A percentile compares a stretch with the other conserved stretches of the same genome.
phyloP scores from a whole-genome alignment of 2,797 vertebrate species.

The Eutrigla gurnardus region DNA sequence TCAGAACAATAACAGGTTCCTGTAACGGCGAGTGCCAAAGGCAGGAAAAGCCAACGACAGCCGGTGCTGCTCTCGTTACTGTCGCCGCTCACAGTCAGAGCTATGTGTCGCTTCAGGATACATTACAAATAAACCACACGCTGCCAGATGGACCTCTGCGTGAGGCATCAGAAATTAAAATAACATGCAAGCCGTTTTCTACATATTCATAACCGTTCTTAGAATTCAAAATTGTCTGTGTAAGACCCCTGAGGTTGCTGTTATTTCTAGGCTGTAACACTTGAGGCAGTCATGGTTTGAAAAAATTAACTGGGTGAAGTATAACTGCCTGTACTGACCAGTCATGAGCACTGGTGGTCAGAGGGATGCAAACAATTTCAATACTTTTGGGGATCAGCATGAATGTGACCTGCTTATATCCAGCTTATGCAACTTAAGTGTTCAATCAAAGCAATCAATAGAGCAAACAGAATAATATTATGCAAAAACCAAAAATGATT shows the following conservation, averaged over 20 bases:
- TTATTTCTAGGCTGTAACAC: neutral
- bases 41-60: conserved; percentile 67
- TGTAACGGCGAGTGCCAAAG: conserved; percentile 60
- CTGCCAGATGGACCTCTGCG: conserved; percentile 49
- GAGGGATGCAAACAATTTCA: conserved; percentile 23
- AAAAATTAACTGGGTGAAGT: conserved; percentile 5
- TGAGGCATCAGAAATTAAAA: conserved; percentile 37
- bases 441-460: conserved; percentile 6
- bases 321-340: neutral
- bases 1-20: conserved; percentile 55
- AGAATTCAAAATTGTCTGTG: neutral
- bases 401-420: conserved; percentile 64
- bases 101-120: conserved; percentile 45
- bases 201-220: neutral
- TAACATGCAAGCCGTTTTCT: conserved; percentile 14
- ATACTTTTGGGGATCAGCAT: conserved; percentile 60
- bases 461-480: neutral
- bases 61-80: conserved; percentile 65
- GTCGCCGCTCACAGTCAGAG: conserved; percentile 37
- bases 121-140: conserved; percentile 51
- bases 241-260: neutral
- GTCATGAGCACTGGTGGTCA: conserved; percentile 1
- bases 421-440: conserved; percentile 31
- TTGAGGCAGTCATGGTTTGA: neutral
- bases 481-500: too few species aligned